A percentile compares a stretch with the other conserved stretches of the same genome.
These are phyloP conservation scores for Chloroceryle inda DNA, from an alignment of 2,797 vertebrate species.

Conservation along the genomic window DNA sequence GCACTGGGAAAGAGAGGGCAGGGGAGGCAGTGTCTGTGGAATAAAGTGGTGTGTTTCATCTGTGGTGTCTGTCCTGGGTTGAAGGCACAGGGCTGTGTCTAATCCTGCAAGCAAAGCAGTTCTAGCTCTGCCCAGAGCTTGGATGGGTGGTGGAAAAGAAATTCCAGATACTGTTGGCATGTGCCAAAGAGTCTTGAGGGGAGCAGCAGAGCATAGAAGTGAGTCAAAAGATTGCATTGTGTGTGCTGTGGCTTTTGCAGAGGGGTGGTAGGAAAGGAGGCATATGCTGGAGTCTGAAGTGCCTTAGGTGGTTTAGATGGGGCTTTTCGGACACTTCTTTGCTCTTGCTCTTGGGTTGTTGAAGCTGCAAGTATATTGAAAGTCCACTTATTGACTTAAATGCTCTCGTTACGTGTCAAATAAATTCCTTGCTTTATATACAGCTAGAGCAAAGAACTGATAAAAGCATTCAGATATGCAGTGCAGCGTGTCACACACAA, in stretches of 20 bases:
- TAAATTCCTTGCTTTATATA: neutral
- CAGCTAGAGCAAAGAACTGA: neutral
- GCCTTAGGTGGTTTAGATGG: neutral
- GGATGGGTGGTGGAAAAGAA: neutral
- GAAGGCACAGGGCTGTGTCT: neutral
- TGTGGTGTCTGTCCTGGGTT: neutral
- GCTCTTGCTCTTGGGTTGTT: neutral
- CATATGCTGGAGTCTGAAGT: neutral
- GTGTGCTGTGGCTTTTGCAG: neutral
- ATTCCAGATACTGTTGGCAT: neutral
- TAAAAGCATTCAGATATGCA: neutral
- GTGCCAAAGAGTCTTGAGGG: neutral
- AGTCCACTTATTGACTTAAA: neutral
- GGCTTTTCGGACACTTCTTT: neutral
- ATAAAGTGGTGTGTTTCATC: neutral
- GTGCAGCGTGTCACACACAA: neutral
- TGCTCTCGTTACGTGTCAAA: neutral
- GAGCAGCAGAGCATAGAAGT: neutral
- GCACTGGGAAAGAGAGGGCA: accelerated
- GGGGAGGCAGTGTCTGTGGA: neutral
- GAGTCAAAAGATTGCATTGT: neutral
- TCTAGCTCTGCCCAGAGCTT: neutral
- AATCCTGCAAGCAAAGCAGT: neutral
- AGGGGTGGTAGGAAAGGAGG: neutral
- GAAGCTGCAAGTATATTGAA: neutral